These are phyloP conservation scores for Sphenodon punctatus DNA, from an alignment of 2,797 vertebrate genomes.

Conservation along the genomic window DNA sequence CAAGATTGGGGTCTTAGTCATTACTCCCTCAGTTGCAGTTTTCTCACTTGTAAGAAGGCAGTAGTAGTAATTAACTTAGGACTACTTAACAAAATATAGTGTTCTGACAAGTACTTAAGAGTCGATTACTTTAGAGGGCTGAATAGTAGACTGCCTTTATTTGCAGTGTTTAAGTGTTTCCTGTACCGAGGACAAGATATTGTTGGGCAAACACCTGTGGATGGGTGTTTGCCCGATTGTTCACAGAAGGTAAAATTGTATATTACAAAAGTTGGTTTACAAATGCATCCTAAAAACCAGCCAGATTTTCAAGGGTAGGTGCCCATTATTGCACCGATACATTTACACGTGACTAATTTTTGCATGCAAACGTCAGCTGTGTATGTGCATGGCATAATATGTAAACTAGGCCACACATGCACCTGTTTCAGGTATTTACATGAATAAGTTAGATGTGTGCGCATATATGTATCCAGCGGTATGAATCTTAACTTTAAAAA, in stretches of 20 bases:
- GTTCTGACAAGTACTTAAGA: not conserved
- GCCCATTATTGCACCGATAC: rapidly evolving
- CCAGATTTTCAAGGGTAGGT: not conserved
- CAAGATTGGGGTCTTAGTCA: not conserved
- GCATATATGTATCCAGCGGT: rapidly evolving
- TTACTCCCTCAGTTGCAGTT: not conserved
- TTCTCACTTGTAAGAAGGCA: not conserved
- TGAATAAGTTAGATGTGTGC: rapidly evolving
- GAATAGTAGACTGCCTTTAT: not conserved
- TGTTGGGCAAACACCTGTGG: not conserved
- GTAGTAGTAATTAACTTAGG: not conserved
- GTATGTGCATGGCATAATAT: not conserved
- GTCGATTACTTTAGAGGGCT: not conserved
- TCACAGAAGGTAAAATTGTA: not conserved
- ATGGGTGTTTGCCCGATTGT: not conserved
- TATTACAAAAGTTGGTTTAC: not conserved
- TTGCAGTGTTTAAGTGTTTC: not conserved
- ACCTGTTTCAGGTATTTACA: rapidly evolving
- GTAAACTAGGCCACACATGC: too few relatives aligned
- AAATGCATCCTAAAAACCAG: not conserved
- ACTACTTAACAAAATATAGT: not conserved
- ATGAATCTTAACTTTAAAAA: not conserved
- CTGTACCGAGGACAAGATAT: not conserved
- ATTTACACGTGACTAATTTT: rapidly evolving
- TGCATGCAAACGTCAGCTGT: rapidly evolving